These are phyloP conservation scores for Aphyosemion australe DNA, from an alignment of 2,113 vertebrate genomes.

Conservation along the genomic window DNA sequence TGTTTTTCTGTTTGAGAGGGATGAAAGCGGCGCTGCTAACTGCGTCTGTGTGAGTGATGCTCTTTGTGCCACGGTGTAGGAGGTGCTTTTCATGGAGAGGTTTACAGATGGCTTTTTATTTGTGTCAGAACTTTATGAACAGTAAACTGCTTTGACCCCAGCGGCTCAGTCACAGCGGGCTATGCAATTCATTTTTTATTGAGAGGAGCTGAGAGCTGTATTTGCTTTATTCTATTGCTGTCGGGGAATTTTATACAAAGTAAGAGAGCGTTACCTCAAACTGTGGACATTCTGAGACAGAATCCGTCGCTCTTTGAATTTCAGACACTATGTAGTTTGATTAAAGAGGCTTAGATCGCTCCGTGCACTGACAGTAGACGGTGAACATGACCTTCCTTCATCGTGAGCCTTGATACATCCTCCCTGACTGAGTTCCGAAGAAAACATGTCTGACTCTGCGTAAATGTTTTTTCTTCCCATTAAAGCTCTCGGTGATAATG, in stretches of 20 bases:
- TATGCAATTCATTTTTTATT: slow-evolving; percentile 14
- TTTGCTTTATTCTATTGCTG: neutral
- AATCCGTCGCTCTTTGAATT: neutral
- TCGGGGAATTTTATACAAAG: neutral
- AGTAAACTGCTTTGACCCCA: slow-evolving; percentile 3
- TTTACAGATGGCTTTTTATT: slow-evolving; percentile 26
- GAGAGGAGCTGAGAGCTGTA: neutral
- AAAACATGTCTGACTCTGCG: neutral
- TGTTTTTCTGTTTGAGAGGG: slow-evolving; percentile 10
- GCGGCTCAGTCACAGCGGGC: neutral
- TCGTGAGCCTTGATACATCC: neutral
- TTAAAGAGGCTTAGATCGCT: neutral
- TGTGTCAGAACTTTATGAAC: slow-evolving; percentile 15
- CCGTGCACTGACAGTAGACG: neutral
- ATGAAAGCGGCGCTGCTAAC: slow-evolving; percentile 29
- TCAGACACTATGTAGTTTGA: neutral
- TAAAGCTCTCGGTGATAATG: neutral
- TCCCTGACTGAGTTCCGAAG: neutral
- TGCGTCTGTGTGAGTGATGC: slow-evolving; percentile 10
- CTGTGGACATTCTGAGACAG: neutral
- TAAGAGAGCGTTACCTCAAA: neutral
- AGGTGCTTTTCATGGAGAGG: slow-evolving; percentile 22
- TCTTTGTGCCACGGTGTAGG: slow-evolving; percentile 35
- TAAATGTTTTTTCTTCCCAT: neutral
- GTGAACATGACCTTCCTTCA: slow-evolving; percentile 4